Percentiles rank a stretch among this genome's conserved stretches.
Evolutionary conservation across 2,113 vertebrate genomes (phyloP).

Genomic region (Petrocephalus zakoni): DNA sequence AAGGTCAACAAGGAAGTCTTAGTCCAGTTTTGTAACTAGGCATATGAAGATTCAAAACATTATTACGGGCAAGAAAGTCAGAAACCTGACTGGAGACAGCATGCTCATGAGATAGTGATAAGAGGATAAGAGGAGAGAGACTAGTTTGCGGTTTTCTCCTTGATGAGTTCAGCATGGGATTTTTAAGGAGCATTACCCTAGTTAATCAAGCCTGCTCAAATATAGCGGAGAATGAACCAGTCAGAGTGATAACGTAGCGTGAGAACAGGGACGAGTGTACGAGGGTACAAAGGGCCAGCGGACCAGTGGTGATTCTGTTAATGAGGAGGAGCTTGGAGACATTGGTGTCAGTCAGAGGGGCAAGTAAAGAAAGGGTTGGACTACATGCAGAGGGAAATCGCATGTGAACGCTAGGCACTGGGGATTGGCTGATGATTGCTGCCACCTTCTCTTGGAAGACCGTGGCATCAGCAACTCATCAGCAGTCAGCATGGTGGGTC

Average conservation of each 20-base stretch:
- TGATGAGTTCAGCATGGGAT: neutral
- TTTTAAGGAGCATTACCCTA: neutral
- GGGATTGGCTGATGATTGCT: neutral
- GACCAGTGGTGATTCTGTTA: neutral
- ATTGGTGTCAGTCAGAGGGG: neutral
- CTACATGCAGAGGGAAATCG: neutral
- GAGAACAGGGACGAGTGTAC: neutral
- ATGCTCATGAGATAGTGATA: neutral
- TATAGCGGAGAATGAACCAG: neutral
- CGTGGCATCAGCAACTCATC: neutral
- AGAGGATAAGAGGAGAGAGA: neutral
- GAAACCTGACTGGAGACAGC: neutral
- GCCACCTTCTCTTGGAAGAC: neutral
- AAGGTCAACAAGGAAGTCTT: neutral
- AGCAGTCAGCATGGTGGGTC: neutral
- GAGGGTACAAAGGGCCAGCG: neutral
- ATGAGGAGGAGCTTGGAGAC: neutral
- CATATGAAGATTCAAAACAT: neutral
- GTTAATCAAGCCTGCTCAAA: neutral
- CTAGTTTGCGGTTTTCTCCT: neutral
- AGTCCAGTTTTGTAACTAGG: neutral
- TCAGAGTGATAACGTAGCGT: neutral
- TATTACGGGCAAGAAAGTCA: neutral
- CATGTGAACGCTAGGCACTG: neutral
- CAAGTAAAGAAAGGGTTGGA: neutral